phyloP scores from a whole-genome alignment of 2,113 vertebrate genomes.

The Microtus montanus region DNA sequence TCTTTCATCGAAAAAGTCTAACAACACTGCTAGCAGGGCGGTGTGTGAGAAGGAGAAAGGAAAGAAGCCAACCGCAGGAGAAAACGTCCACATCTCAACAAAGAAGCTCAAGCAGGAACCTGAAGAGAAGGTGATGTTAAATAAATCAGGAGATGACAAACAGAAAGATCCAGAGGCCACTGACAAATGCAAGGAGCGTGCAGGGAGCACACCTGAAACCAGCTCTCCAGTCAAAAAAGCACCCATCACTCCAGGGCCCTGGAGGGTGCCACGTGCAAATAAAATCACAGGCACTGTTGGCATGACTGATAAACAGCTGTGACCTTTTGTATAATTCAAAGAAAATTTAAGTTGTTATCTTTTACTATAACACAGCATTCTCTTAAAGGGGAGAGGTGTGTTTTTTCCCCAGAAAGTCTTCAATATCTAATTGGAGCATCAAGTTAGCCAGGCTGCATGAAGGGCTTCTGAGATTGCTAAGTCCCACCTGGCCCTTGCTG shows the following conservation, averaged over 20 bases:
- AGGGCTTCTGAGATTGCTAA: constrained; percentile 78
- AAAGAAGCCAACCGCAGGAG: constrained; percentile 55
- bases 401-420: constrained; percentile 46
- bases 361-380: constrained; percentile 17
- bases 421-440: constrained; percentile 56
- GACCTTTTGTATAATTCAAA: constrained; percentile 61
- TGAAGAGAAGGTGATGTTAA: background rate
- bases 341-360: constrained; percentile 24
- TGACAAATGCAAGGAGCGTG: constrained; percentile 74
- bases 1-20: constrained; percentile 47
- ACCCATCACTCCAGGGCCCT: constrained; percentile 93
- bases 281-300: constrained; percentile 85
- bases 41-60: constrained; percentile 53
- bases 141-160: constrained; percentile 21
- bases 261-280: constrained; percentile 92
- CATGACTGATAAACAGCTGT: constrained; percentile 78
- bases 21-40: constrained; percentile 29
- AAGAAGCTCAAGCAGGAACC: constrained; percentile 70
- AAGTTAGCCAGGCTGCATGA: constrained; percentile 77
- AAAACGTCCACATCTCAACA: constrained; percentile 72
- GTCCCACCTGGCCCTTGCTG: constrained; percentile 54
- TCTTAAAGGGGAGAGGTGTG: background rate
- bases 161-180: constrained; percentile 67
- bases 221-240: constrained; percentile 86
- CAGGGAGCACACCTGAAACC: constrained; percentile 81